Evolutionary conservation across 2,797 vertebrate genomes (phyloP).

Genomic region (Rallus crepitans): DNA sequence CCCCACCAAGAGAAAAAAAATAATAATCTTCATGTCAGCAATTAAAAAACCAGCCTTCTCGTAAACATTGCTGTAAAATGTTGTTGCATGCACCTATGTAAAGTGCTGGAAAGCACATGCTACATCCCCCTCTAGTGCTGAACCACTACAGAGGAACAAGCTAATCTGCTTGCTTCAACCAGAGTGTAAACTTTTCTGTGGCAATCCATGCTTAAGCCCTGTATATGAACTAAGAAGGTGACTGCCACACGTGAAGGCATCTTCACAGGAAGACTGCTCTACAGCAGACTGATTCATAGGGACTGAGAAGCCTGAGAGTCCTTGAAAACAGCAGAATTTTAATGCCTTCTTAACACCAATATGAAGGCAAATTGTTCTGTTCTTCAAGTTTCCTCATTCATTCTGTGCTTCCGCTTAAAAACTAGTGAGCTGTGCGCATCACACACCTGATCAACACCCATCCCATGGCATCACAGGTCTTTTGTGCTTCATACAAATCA

Average conservation of each 20-base stretch:
- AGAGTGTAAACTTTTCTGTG: background rate
- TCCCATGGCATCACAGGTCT: background rate
- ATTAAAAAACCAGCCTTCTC: slow-evolving; percentile 40
- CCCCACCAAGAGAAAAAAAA: slow-evolving; percentile 23
- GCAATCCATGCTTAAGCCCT: background rate
- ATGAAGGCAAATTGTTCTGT: background rate
- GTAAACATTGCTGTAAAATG: slow-evolving; percentile 43
- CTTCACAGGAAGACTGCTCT: background rate
- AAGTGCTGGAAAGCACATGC: slow-evolving; percentile 43
- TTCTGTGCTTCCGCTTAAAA: background rate
- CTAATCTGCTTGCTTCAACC: background rate
- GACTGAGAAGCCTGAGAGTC: background rate
- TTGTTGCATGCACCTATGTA: background rate
- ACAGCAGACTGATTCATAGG: background rate
- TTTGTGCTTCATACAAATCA: background rate
- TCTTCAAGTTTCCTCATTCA: background rate
- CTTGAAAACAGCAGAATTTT: background rate
- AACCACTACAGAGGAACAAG: slow-evolving; percentile 1
- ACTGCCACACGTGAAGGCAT: background rate
- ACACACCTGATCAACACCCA: background rate
- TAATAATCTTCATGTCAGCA: background rate
- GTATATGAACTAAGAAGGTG: background rate
- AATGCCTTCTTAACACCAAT: background rate
- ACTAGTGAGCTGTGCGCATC: background rate
- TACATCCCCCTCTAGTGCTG: slow-evolving; percentile 71